These are phyloP conservation scores for Zaprionus ghesquierei DNA, from an alignment of 1,140 invertebrate genomes.

Conservation along the genomic window DNA sequence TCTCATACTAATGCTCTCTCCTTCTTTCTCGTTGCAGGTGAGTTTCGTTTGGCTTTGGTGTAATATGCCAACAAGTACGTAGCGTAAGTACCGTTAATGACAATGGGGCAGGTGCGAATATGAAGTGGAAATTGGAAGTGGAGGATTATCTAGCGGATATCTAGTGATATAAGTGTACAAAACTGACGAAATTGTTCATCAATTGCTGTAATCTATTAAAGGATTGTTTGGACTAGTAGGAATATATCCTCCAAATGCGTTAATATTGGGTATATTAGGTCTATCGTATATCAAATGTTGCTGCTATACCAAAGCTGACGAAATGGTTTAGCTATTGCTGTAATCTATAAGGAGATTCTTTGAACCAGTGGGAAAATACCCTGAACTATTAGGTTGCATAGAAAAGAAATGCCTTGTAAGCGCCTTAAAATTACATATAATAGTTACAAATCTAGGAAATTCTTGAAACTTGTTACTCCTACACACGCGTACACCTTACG, in stretches of 20 bases:
- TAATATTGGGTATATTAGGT: no score
- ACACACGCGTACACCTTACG: no score
- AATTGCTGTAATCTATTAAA: background rate
- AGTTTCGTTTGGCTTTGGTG: conserved; percentile 35
- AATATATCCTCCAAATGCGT: background rate
- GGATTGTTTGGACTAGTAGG: background rate
- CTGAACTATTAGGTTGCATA: no score
- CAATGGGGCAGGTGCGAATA: conserved; percentile 3
- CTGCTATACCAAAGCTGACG: no score
- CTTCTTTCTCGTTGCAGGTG: conserved; percentile 59
- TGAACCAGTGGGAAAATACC: no score
- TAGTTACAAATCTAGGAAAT: no score
- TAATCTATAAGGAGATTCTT: no score
- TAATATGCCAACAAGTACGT: conserved; percentile 34
- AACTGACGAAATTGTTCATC: no score
- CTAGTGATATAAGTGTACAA: background rate
- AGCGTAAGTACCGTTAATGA: conserved; percentile 34
- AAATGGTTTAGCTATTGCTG: background rate
- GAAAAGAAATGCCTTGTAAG: no score
- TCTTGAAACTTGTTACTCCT: no score
- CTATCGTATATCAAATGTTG: no score
- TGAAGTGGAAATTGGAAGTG: background rate
- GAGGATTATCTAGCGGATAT: background rate
- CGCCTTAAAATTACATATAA: no score
- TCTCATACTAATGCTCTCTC: conserved; percentile 41